Evolutionary conservation across 2,888 invertebrate species (phyloP).

Genomic region (Drosophila silvestris): DNA sequence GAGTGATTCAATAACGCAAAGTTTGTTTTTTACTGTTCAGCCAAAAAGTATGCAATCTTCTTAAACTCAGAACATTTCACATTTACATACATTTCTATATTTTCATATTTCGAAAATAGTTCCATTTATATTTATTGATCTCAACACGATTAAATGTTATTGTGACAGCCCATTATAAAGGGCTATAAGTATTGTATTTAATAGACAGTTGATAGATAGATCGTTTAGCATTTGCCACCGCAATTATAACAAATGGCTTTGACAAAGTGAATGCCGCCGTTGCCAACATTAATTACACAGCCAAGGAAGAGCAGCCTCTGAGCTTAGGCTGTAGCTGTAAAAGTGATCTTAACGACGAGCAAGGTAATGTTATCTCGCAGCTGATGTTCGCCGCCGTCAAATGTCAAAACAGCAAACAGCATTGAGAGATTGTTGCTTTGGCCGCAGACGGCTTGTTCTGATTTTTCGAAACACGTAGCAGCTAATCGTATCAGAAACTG

Average conservation of each 20-base stretch:
- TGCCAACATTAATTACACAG: conserved; percentile 49
- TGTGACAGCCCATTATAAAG: conserved; percentile 19
- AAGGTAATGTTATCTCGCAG: conserved; percentile 58
- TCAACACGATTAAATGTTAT: neutral
- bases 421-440: conserved; percentile 19
- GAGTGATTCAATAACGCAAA: neutral
- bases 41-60: conserved; percentile 25
- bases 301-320: conserved; percentile 27
- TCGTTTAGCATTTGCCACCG: conserved; percentile 64
- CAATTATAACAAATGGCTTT: conserved; percentile 52
- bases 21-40: neutral
- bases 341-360: conserved; percentile 66
- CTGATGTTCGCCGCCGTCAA: conserved; percentile 48
- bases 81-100: neutral
- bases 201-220: conserved; percentile 2
- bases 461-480: conserved; percentile 49
- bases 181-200: conserved; percentile 2
- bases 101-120: neutral
- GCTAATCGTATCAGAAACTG: conserved; percentile 63
- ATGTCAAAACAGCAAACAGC: conserved; percentile 65
- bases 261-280: conserved; percentile 68
- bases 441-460: conserved; percentile 30
- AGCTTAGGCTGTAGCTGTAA: conserved; percentile 23
- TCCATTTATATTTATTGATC: neutral
- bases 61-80: neutral